Conservation (phyloP, 1,140 invertebrate species). For the Augochlora pura region DNA sequence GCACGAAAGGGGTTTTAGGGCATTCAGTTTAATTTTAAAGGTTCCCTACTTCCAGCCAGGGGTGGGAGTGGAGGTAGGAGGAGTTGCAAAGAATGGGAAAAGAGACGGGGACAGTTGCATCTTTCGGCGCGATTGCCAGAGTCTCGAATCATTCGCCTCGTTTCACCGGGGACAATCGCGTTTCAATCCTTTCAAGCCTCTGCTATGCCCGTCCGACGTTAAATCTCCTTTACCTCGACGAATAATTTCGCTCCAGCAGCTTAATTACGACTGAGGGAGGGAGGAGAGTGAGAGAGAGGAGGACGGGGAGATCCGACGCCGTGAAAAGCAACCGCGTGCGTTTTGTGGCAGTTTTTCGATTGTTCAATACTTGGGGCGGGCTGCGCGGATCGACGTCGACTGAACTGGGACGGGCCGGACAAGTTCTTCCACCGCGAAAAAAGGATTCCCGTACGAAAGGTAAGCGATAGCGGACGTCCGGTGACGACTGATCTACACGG, state of each 20-base stretch:
- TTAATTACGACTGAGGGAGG: background rate
- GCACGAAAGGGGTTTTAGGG: background rate
- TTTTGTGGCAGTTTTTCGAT: background rate
- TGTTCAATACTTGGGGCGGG: background rate
- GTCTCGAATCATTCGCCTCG: slow-evolving; percentile 14
- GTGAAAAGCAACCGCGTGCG: background rate
- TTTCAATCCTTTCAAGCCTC: slow-evolving; percentile 7
- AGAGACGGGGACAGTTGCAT: slow-evolving; percentile 15
- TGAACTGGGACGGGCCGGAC: too few species aligned
- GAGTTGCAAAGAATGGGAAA: slow-evolving; percentile 1
- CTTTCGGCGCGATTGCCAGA: slow-evolving; percentile 5
- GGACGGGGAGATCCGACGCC: background rate
- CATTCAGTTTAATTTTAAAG: slow-evolving; percentile 10
- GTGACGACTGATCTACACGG: too few species aligned
- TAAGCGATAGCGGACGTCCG: background rate
- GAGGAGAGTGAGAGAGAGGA: too few species aligned
- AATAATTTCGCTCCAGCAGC: background rate
- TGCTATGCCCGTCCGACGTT: background rate
- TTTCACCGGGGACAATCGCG: slow-evolving; percentile 15
- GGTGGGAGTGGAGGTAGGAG: too few species aligned
- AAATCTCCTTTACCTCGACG: slow-evolving; percentile 4
- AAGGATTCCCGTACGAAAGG: too few species aligned
- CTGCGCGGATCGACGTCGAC: too few species aligned
- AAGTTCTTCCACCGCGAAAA: too few species aligned
- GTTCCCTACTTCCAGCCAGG: background rate